Base-by-base conservation (phyloP, 2,113 vertebrate species). In the Perca flavescens region DNA sequence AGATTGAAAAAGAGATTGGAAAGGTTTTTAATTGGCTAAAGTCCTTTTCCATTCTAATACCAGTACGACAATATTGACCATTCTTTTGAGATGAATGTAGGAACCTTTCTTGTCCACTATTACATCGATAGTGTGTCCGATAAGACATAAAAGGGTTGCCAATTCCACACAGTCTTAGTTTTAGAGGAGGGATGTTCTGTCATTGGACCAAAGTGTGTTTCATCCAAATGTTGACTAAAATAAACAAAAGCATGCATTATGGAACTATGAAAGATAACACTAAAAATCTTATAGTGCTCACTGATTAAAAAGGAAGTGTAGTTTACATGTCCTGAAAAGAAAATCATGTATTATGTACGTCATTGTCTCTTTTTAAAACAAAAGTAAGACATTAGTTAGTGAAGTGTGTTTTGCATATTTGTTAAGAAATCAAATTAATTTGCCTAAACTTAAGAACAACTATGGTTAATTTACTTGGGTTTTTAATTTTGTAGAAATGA, bases 1-100 rank as follows among this genome's bases (percentile, higher is more conserved):
- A 85, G 72, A 86, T 79, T 73, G 57, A 40, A 85, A 81, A 76
- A 68, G 49, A 87, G 74, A 86, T 82, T 77, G 63, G 54, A 85
- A 84, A 77, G 60, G 63, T 71, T 77, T 87, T 86, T 83, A 88
- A 83, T 78, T 90, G 82, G 82, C 65, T 78, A n/a, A 69, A 56
- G 65, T 74, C 60, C 67, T 76, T 5, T 60, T 84, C 52, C 10
- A 54, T 73, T 25, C 22, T 7, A 82, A 40, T 46, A 66, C 50
- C 25, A 47, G 31, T 63, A 63, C 3, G 0, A 25, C 58, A 52
- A 36, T 60, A 77, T 40, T 1, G 50, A 67, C 36, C 19, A 28
- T 62, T 62, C 7, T 40, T 78, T 58, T 54, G 47, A 47, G 65
- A 56, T 61, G 53, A 79, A 67, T 63, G 17, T 57, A 31, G 69